Conservation (phyloP, 2,888 invertebrate species). For the Allygus modestus region DNA sequence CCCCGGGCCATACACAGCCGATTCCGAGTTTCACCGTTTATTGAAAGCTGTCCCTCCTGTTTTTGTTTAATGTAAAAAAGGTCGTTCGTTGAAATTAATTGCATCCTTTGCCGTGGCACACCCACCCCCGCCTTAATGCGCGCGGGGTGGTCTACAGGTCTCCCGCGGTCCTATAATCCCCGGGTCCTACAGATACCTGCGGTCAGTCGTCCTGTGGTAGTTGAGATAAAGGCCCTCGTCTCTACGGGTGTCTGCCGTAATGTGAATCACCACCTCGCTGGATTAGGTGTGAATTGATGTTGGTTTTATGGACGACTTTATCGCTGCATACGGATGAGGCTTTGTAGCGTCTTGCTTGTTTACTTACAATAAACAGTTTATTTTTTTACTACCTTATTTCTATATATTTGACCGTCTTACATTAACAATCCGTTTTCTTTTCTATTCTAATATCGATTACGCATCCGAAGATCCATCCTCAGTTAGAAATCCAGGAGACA, state of each 20-base stretch:
- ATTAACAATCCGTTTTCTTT: too few relatives aligned
- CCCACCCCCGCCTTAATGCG: background rate
- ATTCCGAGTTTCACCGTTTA: background rate
- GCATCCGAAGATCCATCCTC: too few relatives aligned
- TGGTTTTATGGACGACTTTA: constrained; percentile 20
- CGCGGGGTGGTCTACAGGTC: background rate
- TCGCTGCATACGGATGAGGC: constrained; percentile 13
- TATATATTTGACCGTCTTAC: too few relatives aligned
- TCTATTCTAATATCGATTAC: too few relatives aligned
- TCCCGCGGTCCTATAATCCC: background rate
- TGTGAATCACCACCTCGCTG: background rate
- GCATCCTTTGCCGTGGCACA: background rate
- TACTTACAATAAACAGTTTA: background rate
- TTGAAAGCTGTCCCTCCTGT: constrained; percentile 3
- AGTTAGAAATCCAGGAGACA: too few relatives aligned
- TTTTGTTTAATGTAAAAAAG: constrained; percentile 42
- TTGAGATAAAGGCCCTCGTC: background rate
- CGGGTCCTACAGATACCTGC: background rate
- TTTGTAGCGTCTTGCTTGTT: constrained; percentile 14
- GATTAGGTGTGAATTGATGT: constrained; percentile 38
- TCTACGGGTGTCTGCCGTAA: constrained; percentile 11
- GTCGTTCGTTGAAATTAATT: constrained; percentile 11
- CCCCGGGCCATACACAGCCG: background rate
- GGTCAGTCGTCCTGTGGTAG: background rate
- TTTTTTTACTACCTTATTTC: background rate